Evolutionary conservation across 2,888 invertebrate genomes (phyloP), one percentile per base, ranked within the genome.

Genomic region (Brachyptera risi): DNA sequence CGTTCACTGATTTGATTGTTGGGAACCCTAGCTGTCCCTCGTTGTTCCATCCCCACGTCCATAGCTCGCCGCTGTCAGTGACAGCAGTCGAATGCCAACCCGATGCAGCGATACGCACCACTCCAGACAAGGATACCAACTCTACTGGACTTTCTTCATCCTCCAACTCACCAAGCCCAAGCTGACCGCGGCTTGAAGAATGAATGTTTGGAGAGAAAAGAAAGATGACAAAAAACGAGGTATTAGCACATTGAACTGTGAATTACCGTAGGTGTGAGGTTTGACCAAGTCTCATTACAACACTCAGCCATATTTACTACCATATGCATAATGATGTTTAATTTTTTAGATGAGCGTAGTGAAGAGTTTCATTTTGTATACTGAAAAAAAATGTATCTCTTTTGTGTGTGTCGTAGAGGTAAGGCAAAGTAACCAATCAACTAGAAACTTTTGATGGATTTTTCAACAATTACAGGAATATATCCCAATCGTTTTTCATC

Each of bases 1-100:
- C 31, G 23, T 27, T 17, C 26, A 26, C 70, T 15, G 23, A 13
- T 50, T 56, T 57, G 11, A 35, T 37, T 1, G 56, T 35, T 23
- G 58, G 56, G n/a, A 59, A 51, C 5, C 95, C 95, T 15, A 96
- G 75, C 74, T 96, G 93, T 0, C 95, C 94, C 69, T 83, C 83
- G 64, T 88, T 85, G 75, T 96, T 96, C 87, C 90, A 93, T 5
- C 96, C 96, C 95, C 96, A 96, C 1, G 83, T 80, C 72, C 94
- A 96, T 0, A 94, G 71, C 73, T 94, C 94, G 13, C 92, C 93
- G 73, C 80, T 82, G 69, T 83, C 80, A 67, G 90, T 91, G 5
- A 93, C 73, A 9, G 87, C 92, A 56, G 87, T 81, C 58, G 86
- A 87, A 73, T 95, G 94, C 94, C 94, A 96, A 9, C 92, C 92